Evolutionary conservation across 2,888 invertebrate species (phyloP).

Genomic region (Nudaria mundana): DNA sequence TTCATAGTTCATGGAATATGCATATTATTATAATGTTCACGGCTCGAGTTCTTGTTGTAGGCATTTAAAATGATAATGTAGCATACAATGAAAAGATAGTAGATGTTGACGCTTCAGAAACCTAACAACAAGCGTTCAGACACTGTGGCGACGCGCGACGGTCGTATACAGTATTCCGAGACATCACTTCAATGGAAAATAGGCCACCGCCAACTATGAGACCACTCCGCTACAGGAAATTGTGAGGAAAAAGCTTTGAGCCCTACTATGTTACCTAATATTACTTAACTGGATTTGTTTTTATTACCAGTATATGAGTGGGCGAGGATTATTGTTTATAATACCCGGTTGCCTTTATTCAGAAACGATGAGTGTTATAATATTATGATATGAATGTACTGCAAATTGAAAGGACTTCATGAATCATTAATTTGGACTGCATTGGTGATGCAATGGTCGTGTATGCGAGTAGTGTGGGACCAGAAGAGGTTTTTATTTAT

Average conservation of each 20-base stretch:
- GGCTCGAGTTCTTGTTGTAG: slow-evolving; percentile 3
- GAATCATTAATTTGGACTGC: no score
- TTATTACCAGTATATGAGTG: no score
- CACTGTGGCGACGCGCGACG: slow-evolving; percentile 50
- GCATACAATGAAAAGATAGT: slow-evolving; percentile 13
- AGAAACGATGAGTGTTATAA: no score
- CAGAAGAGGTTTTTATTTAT: no score
- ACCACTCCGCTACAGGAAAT: slow-evolving; percentile 53
- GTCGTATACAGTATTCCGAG: slow-evolving; percentile 34
- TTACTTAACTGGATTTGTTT: no score
- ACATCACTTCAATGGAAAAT: slow-evolving; percentile 60
- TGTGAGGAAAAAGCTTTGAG: slow-evolving; percentile 43
- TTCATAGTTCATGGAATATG: not conserved
- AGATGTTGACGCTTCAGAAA: slow-evolving; percentile 21
- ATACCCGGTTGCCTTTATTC: no score
- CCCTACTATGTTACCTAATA: slow-evolving; percentile 12
- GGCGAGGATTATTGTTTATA: no score
- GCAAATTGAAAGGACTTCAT: no score
- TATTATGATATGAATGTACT: no score
- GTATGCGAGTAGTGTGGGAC: no score
- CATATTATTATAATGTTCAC: not conserved
- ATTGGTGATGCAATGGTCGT: no score
- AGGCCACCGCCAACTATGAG: slow-evolving; percentile 51
- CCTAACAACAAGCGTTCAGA: slow-evolving; percentile 41
- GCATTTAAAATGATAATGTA: slow-evolving; percentile 16